These are phyloP conservation scores for Triplophysa dalaica DNA, from an alignment of 2,113 vertebrate species.

Conservation along the genomic window DNA sequence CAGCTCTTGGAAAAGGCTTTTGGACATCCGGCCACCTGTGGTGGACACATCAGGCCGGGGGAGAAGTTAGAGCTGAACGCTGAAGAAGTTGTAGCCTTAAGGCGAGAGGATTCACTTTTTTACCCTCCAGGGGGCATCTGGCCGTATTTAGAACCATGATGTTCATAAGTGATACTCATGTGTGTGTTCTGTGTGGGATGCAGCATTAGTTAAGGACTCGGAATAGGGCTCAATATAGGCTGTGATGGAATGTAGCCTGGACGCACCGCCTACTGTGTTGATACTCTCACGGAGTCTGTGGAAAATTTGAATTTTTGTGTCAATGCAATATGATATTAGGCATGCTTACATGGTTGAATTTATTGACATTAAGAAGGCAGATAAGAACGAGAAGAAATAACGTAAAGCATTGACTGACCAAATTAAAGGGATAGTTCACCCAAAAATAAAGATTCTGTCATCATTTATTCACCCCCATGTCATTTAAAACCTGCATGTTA, in stretches of 20 bases:
- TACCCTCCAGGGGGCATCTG: not conserved
- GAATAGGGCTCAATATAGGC: not conserved
- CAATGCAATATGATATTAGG: no score
- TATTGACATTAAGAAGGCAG: no score
- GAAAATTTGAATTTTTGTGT: no score
- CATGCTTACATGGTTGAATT: no score
- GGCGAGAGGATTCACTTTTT: slow-evolving; percentile 10
- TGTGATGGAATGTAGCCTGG: not conserved
- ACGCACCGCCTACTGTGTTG: no score
- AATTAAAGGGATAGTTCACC: no score
- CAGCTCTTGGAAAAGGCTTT: slow-evolving; percentile 37
- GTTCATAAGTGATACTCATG: not conserved
- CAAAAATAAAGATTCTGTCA: no score
- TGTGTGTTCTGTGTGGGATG: slow-evolving; percentile 3
- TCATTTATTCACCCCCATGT: no score
- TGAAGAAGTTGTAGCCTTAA: not conserved
- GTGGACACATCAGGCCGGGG: slow-evolving; percentile 35
- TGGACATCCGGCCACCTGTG: slow-evolving; percentile 21
- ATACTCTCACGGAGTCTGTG: no score
- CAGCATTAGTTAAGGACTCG: slow-evolving; percentile 34
- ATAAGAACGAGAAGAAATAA: no score
- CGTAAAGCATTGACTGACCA: no score
- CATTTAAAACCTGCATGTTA: no score
- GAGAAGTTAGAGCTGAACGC: not conserved
- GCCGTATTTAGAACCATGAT: not conserved